phyloP scores from a whole-genome alignment of 2,113 vertebrate species.

The Oxyruncus cristatus region DNA sequence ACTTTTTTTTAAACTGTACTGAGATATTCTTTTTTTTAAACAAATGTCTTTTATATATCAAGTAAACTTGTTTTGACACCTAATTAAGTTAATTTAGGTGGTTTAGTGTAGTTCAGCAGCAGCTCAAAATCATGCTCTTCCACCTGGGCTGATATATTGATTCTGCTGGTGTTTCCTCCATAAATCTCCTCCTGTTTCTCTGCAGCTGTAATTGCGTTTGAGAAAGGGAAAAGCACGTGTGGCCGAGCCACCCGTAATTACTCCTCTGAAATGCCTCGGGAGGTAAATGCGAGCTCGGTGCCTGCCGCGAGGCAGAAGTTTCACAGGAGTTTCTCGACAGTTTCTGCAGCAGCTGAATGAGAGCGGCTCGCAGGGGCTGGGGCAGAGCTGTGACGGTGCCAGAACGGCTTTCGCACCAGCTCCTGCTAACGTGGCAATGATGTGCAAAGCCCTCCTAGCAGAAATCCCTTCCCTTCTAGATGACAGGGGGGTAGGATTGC shows the following conservation, averaged over 20 bases:
- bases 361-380: not conserved
- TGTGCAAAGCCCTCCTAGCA: not conserved
- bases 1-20: not conserved
- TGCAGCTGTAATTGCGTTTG: not conserved
- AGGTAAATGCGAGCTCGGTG: not conserved
- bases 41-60: not conserved
- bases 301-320: not conserved
- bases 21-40: not conserved
- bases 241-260: not conserved
- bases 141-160: not conserved
- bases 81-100: slow-evolving; percentile 28
- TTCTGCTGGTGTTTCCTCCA: not conserved
- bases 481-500: not conserved
- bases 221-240: not conserved
- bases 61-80: not conserved
- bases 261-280: not conserved
- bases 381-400: not conserved
- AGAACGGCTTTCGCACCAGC: not conserved
- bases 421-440: not conserved
- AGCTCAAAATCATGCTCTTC: not conserved
- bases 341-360: not conserved
- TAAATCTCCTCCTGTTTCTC: not conserved
- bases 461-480: rapidly evolving
- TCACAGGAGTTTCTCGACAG: not conserved
- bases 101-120: slow-evolving; percentile 2